These are phyloP conservation scores for Calameuta idolon DNA, from an alignment of 2,888 invertebrate genomes.

Conservation along the genomic window DNA sequence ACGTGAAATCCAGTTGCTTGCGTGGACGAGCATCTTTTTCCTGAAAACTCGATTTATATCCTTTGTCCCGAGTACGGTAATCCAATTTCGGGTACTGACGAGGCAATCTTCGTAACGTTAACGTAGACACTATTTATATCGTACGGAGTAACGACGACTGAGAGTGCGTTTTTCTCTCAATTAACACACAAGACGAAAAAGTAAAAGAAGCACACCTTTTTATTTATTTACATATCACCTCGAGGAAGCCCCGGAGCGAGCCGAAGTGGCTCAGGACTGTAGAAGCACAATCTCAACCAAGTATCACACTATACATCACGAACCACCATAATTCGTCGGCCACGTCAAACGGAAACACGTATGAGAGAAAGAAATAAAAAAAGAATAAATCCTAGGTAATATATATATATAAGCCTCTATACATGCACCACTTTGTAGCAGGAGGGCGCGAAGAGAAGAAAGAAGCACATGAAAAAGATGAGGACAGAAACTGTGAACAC, in stretches of 20 bases:
- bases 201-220: background rate
- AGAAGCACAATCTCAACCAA: background rate
- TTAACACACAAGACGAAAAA: background rate
- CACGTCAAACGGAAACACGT: background rate
- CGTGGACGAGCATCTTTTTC: background rate
- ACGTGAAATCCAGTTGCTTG: background rate
- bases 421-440: background rate
- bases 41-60: background rate
- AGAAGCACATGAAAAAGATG: background rate
- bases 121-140: background rate
- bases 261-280: background rate
- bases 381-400: background rate
- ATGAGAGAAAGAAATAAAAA: background rate
- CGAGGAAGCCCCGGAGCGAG: constrained; percentile 1
- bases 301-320: background rate
- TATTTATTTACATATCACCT: background rate
- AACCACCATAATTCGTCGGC: background rate
- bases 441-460: background rate
- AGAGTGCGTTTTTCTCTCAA: background rate
- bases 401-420: background rate
- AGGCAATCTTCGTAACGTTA: background rate
- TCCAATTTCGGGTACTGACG: background rate
- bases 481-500: background rate
- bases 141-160: background rate
- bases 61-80: background rate